Evolutionary conservation across 2,888 invertebrate species (phyloP), one percentile per base, ranked within the genome.

Genomic region (Aricia artaxerxes): DNA sequence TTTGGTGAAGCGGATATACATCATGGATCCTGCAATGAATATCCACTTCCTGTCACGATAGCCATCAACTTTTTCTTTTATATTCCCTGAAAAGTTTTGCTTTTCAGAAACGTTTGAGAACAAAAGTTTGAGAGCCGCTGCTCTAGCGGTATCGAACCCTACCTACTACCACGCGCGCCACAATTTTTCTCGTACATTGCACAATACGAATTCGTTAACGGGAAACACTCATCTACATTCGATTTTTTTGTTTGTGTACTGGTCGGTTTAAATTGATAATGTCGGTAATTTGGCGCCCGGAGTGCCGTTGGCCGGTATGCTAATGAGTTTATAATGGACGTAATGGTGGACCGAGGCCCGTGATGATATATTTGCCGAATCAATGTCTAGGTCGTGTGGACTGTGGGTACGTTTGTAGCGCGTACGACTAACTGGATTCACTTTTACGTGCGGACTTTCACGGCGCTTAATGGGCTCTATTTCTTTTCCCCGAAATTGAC

Each of bases 191-290:
- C 89, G 89, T 88, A 91, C 92, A 92, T 94, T 94, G 92, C 94
- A 94, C 94, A 94, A 94, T 94, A 91, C 93, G 91, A 93, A 92
- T 92, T 90, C 92, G 92, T 92, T 94, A 94, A 94, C 94, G 93
- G 93, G 92, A 92, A 93, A 89, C 87, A 88, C 90, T 90, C 92
- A 91, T 92, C 92, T 91, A 92, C 91, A 90, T 90, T 92, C 90
- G 87, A 88, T 88, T 93, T 94, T 93, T 94, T 94, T 94, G 91
- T 94, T 93, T 94, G 91, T 93, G 92, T 89, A 91, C 90, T 89
- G 88, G 88, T 89, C 86, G 88, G 90, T 90, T 92, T 92, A 94
- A 93, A 93, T 93, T 94, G 93, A 93, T 94, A 94, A 94, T 94
- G 93, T 90, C 90, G 92, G 94, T 94, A 94, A 94, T 94, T 94